Base-by-base conservation (phyloP, 2,888 invertebrate genomes). In the Trissolcus japonicus region DNA sequence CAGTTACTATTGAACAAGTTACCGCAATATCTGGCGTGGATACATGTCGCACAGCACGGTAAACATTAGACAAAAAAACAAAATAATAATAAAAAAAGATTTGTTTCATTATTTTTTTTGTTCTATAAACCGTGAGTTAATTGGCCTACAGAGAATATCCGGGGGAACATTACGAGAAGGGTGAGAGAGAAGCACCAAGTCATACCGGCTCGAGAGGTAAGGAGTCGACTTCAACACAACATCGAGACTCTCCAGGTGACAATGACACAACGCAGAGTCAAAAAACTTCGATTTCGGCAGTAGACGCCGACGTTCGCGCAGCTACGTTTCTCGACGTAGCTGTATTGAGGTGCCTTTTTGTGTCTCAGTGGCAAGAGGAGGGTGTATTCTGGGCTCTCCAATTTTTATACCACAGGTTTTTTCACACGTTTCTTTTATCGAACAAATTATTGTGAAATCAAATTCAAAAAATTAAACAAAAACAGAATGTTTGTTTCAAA, bases 261-360 rank as follows among this genome's bases (percentile, higher is more conserved):
- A 78, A 74, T 66, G 69, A 55, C 57, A 73, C 77, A 48, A 63
- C 69, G 14, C 78, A 68, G 50, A 74, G 73, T 62, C 78, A 80
- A 25, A 85, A 82, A 75, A 67, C 81, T 25, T 85, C 80, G 17
- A 88, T 83, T 77, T 80, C 80, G 11, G 68, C 61, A 9, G 51
- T 83, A 61, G 83, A 84, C 40, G 56, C 79, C 6, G 93, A 95
- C 90, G 91, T 95, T 1, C 92, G 94, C 13, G 94, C 96, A 17
- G 99, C 99, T 0, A 98, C 98, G 0, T 98, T 98, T 88, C 91
- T 99, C 67, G 99, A 99, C 89, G 96, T 99, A 0, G 97, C 98
- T 2, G 98, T 99, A 0, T 90, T 99, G 65, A 92, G 99, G 61
- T 98, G 99, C 87, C 91, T 99, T 13, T 98, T 99, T 87, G 95